Evolutionary conservation across 1,140 invertebrate genomes (phyloP).

Genomic region (Metaphire vulgaris): DNA sequence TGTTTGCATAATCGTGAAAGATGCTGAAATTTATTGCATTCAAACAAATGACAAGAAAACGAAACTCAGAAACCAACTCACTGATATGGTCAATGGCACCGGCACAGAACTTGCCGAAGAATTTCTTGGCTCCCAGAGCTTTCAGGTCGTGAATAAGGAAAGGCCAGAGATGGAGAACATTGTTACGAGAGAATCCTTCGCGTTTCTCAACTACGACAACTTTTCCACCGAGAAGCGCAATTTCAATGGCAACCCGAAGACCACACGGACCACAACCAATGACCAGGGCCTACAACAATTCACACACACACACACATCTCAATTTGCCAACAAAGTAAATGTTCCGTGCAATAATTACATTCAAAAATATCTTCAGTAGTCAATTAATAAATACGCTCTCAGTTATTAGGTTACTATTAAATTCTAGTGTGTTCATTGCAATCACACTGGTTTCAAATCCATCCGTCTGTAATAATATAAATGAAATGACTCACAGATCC

Average conservation of each 20-base stretch:
- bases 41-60: no score
- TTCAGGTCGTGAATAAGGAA: conserved; percentile 94
- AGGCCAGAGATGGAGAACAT: conserved; percentile 97
- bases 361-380: neutral
- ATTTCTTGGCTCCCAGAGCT: conserved; percentile 91
- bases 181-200: conserved; percentile 65
- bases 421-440: no score
- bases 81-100: conserved; percentile 97
- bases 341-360: neutral
- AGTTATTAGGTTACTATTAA: no score
- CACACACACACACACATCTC: neutral
- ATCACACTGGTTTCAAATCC: no score
- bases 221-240: conserved; percentile 87
- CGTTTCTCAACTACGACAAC: conserved; percentile 51
- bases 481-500: no score
- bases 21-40: no score
- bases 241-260: conserved; percentile 88
- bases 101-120: conserved; percentile 98
- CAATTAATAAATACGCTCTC: neutral
- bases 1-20: no score
- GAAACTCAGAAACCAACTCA: no score
- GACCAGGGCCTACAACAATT: conserved; percentile 58
- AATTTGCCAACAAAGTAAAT: neutral
- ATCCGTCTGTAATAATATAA: no score
- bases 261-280: conserved; percentile 95